phyloP scores from a whole-genome alignment of 2,113 vertebrate species.

The Prunella himalayana region DNA sequence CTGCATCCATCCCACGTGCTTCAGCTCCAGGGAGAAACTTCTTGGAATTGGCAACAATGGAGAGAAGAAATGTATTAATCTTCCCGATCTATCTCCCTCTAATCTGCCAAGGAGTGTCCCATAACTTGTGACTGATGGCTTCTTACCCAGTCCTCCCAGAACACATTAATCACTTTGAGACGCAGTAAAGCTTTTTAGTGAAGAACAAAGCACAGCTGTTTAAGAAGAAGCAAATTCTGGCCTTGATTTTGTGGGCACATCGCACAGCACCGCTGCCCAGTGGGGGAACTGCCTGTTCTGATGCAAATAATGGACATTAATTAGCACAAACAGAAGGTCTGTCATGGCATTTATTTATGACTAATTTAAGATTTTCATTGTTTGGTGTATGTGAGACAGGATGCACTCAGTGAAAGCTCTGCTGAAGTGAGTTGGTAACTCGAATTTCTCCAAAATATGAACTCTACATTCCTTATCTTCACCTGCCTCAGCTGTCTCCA shows the following conservation, averaged over 20 bases:
- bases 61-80: not conserved
- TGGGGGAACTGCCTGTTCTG: not conserved
- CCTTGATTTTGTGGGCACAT: not conserved
- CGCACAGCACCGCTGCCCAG: not conserved
- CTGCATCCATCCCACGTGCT: not conserved
- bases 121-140: not conserved
- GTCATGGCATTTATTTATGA: not conserved
- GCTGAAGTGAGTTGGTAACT: not conserved
- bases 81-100: not conserved
- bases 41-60: not conserved
- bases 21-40: not conserved
- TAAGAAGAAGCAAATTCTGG: not conserved
- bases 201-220: constrained; percentile 11
- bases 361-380: not conserved
- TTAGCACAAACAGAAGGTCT: not conserved
- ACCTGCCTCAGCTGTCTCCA: not conserved
- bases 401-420: not conserved
- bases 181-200: not conserved
- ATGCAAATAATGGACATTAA: not conserved
- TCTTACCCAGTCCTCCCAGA: not conserved
- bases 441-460: not conserved
- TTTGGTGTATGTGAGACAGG: not conserved
- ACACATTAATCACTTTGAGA: not conserved
- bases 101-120: not conserved
- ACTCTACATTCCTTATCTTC: not conserved